Base-by-base conservation (phyloP, 2,797 vertebrate genomes). In the Lates japonicus region DNA sequence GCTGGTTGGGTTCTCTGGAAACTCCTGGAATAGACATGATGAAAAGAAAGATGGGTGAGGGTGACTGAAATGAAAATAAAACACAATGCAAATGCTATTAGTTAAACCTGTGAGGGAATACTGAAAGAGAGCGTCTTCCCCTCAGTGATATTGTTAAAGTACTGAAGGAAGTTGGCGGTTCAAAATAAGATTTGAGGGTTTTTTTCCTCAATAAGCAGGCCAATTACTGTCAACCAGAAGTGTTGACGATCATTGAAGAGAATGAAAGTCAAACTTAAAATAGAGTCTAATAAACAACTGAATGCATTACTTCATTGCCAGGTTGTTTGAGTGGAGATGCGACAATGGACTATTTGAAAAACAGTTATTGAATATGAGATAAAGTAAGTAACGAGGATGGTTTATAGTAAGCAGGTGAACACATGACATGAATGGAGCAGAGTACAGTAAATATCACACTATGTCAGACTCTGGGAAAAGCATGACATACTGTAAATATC, bases 11-110 rank as follows among this genome's bases (percentile, higher is more conserved):
- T 94, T 94, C 85, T 96, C 95, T 88, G 95, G 95, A 94, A 95
- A 96, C 93, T 97, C 96, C 96, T 97, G 97, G 94, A 96, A 95
- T 96, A 97, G 94, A 94, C 95, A 96, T 92, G 96, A 95, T 96
- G 96, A 94, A 94, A 95, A 96, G 93, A 94, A 95, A 95, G 94
- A 96, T 95, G 94, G 91, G 92, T 95, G 94, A 95, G 89, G 95
- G 95, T 94, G 94, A 92, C 94, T 93, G 90, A 87, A 93, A 94
- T 94, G 92, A 91, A 94, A 93, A 78, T 90, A 90, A 94, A 94
- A 88, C 87, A 93, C 93, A 95, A 95, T 95, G 94, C 88, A 94
- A 88, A 93, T 90, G 91, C 90, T 91, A 71, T 63, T 54, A 78
- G 63, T 74, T 71, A 35, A 76, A 76, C 12, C 9, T 63, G 44